These are phyloP conservation scores for Noturus placidus DNA, from an alignment of 2,113 vertebrate genomes.

Conservation along the genomic window DNA sequence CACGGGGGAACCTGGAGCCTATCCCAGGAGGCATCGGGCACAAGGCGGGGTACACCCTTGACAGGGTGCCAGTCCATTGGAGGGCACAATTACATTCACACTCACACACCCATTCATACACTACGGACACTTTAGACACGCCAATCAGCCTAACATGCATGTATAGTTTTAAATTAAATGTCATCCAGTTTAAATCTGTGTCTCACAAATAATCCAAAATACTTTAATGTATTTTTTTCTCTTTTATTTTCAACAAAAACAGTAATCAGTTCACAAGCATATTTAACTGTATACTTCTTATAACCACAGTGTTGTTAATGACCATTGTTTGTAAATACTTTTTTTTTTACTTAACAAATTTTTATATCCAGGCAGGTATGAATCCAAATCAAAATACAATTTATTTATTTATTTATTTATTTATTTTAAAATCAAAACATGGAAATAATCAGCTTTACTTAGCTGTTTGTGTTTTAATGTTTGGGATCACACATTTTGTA, in stretches of 20 bases:
- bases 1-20: no score
- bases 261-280: not conserved
- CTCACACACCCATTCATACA: no score
- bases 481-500: not conserved
- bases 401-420: not conserved
- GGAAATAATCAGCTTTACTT: constrained; percentile 57
- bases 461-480: constrained; percentile 33
- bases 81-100: no score
- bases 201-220: not conserved
- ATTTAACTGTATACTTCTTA: not conserved
- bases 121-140: no score
- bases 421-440: constrained; percentile 52
- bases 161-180: not conserved
- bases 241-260: not conserved
- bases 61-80: no score
- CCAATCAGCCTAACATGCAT: no score
- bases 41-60: no score
- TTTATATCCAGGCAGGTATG: not conserved
- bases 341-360: not conserved
- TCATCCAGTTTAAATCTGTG: not conserved
- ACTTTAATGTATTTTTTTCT: not conserved
- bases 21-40: no score
- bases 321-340: not conserved
- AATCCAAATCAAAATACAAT: constrained; percentile 11
- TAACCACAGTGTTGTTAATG: not conserved